A percentile compares a stretch with the other conserved stretches of the same genome.
These are phyloP conservation scores for Neoitamus cyanurus DNA, from an alignment of 2,888 invertebrate species.

Conservation along the genomic window DNA sequence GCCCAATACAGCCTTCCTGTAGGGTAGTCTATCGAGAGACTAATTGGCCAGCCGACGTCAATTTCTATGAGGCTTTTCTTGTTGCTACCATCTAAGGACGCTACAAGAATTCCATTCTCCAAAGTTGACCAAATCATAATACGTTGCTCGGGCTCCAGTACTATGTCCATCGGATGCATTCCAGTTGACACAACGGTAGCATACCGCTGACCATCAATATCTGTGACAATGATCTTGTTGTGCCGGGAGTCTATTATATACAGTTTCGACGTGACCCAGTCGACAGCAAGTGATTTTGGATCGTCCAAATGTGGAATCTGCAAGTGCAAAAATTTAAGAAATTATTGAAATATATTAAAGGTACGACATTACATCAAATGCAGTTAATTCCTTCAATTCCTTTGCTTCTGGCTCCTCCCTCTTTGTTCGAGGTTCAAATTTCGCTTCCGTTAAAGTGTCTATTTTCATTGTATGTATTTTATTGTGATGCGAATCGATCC, in stretches of 20 bases:
- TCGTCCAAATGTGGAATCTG: constrained; percentile 70
- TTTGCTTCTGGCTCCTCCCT: constrained; percentile 54
- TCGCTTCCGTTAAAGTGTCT: constrained; percentile 55
- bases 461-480: constrained; percentile 66
- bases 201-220: constrained; percentile 64
- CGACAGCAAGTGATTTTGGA: constrained; percentile 81
- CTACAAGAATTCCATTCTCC: constrained; percentile 75
- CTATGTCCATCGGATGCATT: constrained; percentile 78
- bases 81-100: constrained; percentile 74
- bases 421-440: constrained; percentile 33
- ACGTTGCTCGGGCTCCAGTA: constrained; percentile 73
- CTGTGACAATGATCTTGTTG: constrained; percentile 64
- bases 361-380: constrained; percentile 61
- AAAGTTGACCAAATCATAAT: constrained; percentile 81
- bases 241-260: constrained; percentile 75
- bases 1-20: constrained; percentile 84
- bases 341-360: background rate
- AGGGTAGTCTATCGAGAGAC: constrained; percentile 80
- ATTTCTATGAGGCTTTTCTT: constrained; percentile 71
- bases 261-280: constrained; percentile 75
- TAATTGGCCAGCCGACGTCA: constrained; percentile 78
- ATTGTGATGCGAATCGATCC: constrained; percentile 66
- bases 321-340: background rate
- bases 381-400: constrained; percentile 62
- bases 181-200: constrained; percentile 65